Percentiles rank a stretch among this genome's conserved stretches.
Evolutionary conservation across 2,797 vertebrate genomes (phyloP).

Genomic region (Bradypus variegatus): DNA sequence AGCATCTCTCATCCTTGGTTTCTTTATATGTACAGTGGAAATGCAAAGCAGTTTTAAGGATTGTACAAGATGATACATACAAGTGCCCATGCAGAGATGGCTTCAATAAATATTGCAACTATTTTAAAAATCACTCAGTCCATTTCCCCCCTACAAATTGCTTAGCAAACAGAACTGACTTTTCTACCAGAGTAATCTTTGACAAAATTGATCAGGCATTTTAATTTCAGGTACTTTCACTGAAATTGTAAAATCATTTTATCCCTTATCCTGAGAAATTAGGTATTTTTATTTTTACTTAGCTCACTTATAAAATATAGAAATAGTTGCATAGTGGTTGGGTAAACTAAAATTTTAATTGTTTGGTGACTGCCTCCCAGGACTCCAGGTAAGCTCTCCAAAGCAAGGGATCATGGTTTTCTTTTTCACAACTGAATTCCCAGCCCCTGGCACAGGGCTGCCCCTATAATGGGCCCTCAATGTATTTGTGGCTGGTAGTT

Average conservation of each 20-base stretch:
- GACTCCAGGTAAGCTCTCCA: neutral
- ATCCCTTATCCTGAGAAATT: neutral
- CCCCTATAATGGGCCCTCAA: neutral
- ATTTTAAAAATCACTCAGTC: slow-evolving; percentile 3
- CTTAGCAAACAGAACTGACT: slow-evolving; percentile 12
- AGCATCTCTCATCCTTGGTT: neutral
- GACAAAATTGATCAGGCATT: neutral
- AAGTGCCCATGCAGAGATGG: neutral
- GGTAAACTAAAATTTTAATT: neutral
- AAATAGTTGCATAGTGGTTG: neutral
- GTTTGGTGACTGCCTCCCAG: neutral
- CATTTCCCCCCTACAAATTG: neutral
- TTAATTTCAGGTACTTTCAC: slow-evolving; percentile 2
- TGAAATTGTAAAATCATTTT: neutral
- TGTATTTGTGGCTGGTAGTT: neutral
- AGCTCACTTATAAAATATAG: neutral
- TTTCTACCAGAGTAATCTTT: neutral
- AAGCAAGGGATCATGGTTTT: neutral
- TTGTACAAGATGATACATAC: neutral
- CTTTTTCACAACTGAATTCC: neutral
- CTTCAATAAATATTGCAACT: slow-evolving; percentile 1
- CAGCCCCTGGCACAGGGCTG: neutral
- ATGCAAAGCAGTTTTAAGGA: neutral
- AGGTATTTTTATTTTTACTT: neutral
- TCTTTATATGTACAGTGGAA: slow-evolving; percentile 7